Evolutionary conservation across 2,113 vertebrate genomes (phyloP).

Genomic region (Rhinolophus ferrumequinum): DNA sequence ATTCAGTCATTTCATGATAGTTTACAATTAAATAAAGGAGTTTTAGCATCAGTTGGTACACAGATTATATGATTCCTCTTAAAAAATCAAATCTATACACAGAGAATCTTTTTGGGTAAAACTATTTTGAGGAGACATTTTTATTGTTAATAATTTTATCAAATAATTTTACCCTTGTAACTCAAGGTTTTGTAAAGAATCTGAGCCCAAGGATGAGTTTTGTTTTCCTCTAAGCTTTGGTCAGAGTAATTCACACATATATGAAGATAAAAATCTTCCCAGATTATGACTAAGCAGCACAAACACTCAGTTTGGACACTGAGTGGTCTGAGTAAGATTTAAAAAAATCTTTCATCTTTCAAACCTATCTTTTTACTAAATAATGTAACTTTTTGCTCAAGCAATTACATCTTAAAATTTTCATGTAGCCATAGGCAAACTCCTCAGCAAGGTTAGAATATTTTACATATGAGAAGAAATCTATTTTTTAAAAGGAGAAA

Average conservation of each 20-base stretch:
- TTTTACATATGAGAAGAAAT: neutral
- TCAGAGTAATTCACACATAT: neutral
- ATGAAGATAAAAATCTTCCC: neutral
- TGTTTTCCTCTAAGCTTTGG: conserved; percentile 21
- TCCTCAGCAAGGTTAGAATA: neutral
- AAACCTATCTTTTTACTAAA: neutral
- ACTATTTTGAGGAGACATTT: conserved; percentile 33
- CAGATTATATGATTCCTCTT: neutral
- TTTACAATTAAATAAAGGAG: conserved; percentile 32
- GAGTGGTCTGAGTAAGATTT: neutral
- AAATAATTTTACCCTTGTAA: neutral
- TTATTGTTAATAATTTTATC: conserved; percentile 51
- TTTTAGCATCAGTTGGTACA: conserved; percentile 7
- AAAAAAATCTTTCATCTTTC: neutral
- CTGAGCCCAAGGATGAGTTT: neutral
- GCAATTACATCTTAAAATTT: conserved; percentile 32
- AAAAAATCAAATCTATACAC: conserved; percentile 35
- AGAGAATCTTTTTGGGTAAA: neutral
- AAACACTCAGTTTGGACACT: neutral
- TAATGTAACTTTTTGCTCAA: neutral
- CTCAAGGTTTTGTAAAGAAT: neutral
- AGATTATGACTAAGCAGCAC: neutral
- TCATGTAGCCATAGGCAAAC: neutral
- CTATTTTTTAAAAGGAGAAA: neutral
- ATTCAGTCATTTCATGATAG: conserved; percentile 32